Evolutionary conservation across 2,797 vertebrate genomes (phyloP), one percentile per base, ranked within the genome.

Genomic region (Bovichtus diacanthus): DNA sequence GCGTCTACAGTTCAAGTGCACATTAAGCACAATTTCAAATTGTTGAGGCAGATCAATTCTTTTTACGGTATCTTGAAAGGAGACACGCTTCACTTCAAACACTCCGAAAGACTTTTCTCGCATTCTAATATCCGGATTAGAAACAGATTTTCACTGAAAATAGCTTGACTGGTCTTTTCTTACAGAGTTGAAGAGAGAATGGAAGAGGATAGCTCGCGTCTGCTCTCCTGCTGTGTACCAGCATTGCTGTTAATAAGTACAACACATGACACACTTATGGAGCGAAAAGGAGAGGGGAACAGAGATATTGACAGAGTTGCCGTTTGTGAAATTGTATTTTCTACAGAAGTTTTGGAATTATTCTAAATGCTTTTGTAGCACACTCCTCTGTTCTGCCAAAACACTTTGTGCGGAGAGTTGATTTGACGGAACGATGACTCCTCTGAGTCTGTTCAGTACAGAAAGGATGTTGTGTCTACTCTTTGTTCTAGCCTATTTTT

Each of bases 401-500:
- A 68, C 31, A 74, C 64, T 84, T 84, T 89, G 77, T 70, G 75
- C 12, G 11, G 63, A 61, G 47, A 81, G 56, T 70, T 87, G 77
- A 82, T 86, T 84, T 76, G 78, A 84, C 39, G 47, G 55, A 56
- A 62, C 61, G 83, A 88, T 80, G 85, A 82, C 88, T 86, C 80
- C 80, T 90, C 61, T 10, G 50, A 84, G 80, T 87, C 81, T 71
- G 70, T 71, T 91, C 66, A 34, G n/a, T 8, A 13, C 74, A 76
- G 78, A 82, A 66, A 90, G 84, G 88, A 91, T 90, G 83, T 87
- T 88, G 77, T 88, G 90, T 91, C 86, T 91, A 82, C 80, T 68
- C 46, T 62, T 58, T 63, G 68, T 49, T 47, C 51, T 50, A 62
- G 44, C 70, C 68, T 46, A 21, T 56, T 74, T 60, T 68, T 51